A percentile compares a stretch with the other conserved stretches of the same genome.
phyloP scores from a whole-genome alignment of 2,797 vertebrate species.

The Buphagus erythrorhynchus region DNA sequence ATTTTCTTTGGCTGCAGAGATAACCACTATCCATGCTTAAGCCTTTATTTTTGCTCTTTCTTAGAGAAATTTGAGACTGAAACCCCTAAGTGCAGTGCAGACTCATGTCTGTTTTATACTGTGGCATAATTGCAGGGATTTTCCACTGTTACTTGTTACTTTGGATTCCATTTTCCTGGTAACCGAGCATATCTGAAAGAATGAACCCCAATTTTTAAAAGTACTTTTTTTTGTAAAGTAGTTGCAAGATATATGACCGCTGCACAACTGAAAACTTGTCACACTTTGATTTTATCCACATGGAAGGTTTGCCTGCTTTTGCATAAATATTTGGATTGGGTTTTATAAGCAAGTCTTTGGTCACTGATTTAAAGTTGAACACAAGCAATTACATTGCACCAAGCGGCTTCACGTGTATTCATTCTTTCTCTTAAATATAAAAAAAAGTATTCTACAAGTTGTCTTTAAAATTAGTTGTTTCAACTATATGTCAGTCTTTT shows the following conservation, averaged over 20 bases:
- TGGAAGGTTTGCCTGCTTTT: not conserved
- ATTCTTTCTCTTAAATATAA: not conserved
- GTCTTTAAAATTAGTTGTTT: not conserved
- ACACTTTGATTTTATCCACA: not conserved
- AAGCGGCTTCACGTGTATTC: not conserved
- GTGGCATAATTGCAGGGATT: not conserved
- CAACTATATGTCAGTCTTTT: not conserved
- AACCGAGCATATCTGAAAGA: not conserved
- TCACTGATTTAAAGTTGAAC: not conserved
- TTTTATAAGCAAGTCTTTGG: not conserved
- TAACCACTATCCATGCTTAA: not conserved
- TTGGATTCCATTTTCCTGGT: not conserved
- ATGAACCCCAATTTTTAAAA: fast-evolving
- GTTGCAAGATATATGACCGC: not conserved
- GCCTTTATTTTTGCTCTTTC: not conserved
- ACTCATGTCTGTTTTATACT: not conserved
- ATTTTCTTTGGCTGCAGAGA: not conserved
- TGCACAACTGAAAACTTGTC: not conserved
- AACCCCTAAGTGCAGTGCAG: not conserved
- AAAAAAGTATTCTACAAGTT: not conserved
- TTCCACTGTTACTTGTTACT: not conserved
- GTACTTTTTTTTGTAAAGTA: not conserved
- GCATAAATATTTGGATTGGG: not conserved
- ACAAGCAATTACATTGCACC: not conserved
- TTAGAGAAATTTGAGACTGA: not conserved